phyloP scores from a whole-genome alignment of 1,140 invertebrate species.

The Caenorhabditis remanei region DNA sequence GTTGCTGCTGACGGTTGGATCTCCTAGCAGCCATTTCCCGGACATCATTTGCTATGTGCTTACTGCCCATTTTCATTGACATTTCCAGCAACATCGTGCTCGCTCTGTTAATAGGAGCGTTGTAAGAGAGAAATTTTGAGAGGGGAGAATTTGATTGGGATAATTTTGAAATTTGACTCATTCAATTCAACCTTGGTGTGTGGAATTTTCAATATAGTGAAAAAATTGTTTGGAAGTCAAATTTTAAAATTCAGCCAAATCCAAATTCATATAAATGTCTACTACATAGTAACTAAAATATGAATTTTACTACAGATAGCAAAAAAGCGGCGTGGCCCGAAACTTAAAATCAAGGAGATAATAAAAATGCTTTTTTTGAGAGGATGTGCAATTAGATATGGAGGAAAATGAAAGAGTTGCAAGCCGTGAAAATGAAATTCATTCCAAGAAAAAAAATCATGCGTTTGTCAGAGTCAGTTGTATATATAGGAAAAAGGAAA shows the following conservation, averaged over 20 bases:
- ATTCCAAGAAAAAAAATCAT: constrained; percentile 22
- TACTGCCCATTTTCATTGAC: constrained; percentile 77
- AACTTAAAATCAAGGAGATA: constrained; percentile 7
- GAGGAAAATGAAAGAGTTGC: neutral
- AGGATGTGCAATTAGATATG: constrained; percentile 6
- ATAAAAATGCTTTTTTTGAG: neutral
- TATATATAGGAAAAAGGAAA: constrained; percentile 1
- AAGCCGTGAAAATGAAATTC: constrained; percentile 14
- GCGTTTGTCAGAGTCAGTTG: neutral
- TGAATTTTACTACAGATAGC: constrained; percentile 43
- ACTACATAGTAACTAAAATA: neutral
- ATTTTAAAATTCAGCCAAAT: neutral
- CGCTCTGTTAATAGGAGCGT: constrained; percentile 68
- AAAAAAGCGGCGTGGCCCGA: constrained; percentile 42
- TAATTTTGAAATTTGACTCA: too few species aligned
- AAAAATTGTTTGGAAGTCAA: too few species aligned
- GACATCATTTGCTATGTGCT: constrained; percentile 72
- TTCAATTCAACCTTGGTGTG: too few species aligned
- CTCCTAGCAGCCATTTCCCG: constrained; percentile 73
- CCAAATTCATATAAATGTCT: neutral
- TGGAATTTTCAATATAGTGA: too few species aligned
- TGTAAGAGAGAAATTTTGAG: neutral
- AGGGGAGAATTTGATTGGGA: neutral
- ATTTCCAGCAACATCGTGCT: constrained; percentile 77
- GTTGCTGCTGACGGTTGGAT: constrained; percentile 75